A percentile compares a stretch with the other conserved stretches of the same genome.
These are phyloP conservation scores for Oppia nitens DNA, from an alignment of 1,140 invertebrate species.

Conservation along the genomic window DNA sequence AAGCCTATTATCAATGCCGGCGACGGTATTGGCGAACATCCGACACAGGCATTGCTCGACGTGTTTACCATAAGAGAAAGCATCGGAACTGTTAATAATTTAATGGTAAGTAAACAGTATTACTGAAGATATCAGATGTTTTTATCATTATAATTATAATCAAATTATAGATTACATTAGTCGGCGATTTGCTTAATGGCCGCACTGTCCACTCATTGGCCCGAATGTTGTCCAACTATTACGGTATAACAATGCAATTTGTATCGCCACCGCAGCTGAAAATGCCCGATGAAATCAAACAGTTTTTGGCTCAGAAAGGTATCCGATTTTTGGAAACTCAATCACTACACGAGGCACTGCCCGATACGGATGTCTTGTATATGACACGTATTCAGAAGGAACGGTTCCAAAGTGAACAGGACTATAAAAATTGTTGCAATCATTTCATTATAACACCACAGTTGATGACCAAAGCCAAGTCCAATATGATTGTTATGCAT, in stretches of 20 bases:
- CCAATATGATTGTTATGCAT: conserved; percentile 91
- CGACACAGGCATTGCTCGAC: conserved; percentile 91
- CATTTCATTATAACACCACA: conserved; percentile 78
- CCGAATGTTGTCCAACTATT: conserved; percentile 67
- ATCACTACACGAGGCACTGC: conserved; percentile 61
- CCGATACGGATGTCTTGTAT: conserved; percentile 89
- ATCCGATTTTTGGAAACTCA: conserved; percentile 52
- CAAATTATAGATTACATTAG: conserved; percentile 36
- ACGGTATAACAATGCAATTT: conserved; percentile 62
- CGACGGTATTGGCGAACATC: conserved; percentile 94
- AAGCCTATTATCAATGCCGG: conserved; percentile 94
- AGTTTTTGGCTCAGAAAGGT: conserved; percentile 57
- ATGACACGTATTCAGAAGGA: conserved; percentile 96
- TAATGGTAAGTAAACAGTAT: conserved; percentile 42
- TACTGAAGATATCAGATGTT: too few species aligned
- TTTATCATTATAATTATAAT: too few species aligned
- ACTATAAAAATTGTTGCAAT: conserved; percentile 74
- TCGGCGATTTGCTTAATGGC: conserved; percentile 94
- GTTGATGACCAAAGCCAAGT: conserved; percentile 82
- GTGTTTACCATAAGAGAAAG: conserved; percentile 97
- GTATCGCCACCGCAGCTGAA: conserved; percentile 66
- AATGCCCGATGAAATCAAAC: conserved; percentile 71
- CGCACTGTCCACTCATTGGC: conserved; percentile 95
- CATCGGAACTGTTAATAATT: conserved; percentile 90
- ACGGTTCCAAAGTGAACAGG: conserved; percentile 60